Base-by-base conservation (phyloP, 2,888 invertebrate species). In the Caenorhabditis sp. region DNA sequence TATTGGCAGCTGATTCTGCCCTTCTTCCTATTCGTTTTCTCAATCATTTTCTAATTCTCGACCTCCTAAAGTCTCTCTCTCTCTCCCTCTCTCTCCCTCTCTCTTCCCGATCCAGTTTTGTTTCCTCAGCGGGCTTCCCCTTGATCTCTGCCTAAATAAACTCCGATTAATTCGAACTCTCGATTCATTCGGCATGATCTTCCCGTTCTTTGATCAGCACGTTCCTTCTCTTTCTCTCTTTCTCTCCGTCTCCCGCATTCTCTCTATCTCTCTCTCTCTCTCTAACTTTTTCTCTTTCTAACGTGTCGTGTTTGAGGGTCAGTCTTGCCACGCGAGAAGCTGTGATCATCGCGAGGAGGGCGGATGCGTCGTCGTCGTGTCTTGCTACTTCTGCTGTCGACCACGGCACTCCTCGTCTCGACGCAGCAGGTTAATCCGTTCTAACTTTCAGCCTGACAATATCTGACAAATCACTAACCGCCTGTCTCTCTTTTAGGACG, bases 281-380 rank as follows among this genome's bases (percentile, higher is more conserved):
- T 35, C 55, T 55, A 30, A 53, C 48, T 39, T 62, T 50, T 32
- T 55, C 46, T 66, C n/a, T n/a, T 20, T 66, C 58, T 68, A 68
- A 68, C 68, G 72, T 72, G 63, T 63, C 37, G 72, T 72, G 72
- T 72, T 72, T 72, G 56, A 62, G 62, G 72, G 53, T 48, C 62
- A n/a, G n/a, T n/a, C n/a, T 61, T 45, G 56, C 43, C 41, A 70
- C 71, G 50, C 48, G 48, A 56, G 37, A 30, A 55, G 55, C 48
- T 50, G 45, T 61, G 52, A 37, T 50, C 46, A 32, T 27, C 59
- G 26, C 45, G 48, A 53, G 39, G 59, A 59, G 65, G 32, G 63
- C 65, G 61, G 70, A 61, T 61, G 70, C 61, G 59, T 55, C 61
- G 70, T 61, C 70, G 61, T 71, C 65, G 65, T 61, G 65, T 55